Evolutionary conservation across 2,797 vertebrate species (phyloP).

Genomic region (Pristis pectinata): DNA sequence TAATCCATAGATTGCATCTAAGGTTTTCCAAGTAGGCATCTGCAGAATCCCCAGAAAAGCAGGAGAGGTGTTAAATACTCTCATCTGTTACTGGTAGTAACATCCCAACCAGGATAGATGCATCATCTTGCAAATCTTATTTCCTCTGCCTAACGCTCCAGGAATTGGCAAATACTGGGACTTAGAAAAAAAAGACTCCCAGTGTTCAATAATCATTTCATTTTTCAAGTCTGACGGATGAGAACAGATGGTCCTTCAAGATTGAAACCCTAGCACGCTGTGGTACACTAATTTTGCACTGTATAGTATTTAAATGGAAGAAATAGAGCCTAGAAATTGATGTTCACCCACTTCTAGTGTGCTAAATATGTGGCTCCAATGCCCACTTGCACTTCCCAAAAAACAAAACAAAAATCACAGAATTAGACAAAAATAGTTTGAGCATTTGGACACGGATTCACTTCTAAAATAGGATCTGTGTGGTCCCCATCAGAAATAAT

Average conservation of each 20-base stretch:
- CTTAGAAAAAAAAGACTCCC: background rate
- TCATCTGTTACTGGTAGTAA: background rate
- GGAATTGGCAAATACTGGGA: background rate
- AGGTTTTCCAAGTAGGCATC: background rate
- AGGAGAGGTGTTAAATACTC: background rate
- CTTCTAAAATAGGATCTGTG: no score
- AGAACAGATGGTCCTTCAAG: background rate
- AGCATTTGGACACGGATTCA: no score
- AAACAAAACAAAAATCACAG: no score
- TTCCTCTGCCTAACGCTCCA: background rate
- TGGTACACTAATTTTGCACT: background rate
- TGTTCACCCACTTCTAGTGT: no score
- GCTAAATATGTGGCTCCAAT: no score
- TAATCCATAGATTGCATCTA: background rate
- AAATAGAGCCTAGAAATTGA: no score
- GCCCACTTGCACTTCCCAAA: no score
- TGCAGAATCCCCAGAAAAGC: background rate
- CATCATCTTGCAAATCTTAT: background rate
- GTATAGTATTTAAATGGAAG: background rate
- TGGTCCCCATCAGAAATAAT: no score
- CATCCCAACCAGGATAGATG: background rate
- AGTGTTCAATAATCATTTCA: background rate
- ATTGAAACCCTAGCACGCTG: background rate
- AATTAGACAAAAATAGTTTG: no score
- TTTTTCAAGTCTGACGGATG: background rate